Evolutionary conservation across 2,113 vertebrate species (phyloP).

Genomic region (Platysteira castanea): DNA sequence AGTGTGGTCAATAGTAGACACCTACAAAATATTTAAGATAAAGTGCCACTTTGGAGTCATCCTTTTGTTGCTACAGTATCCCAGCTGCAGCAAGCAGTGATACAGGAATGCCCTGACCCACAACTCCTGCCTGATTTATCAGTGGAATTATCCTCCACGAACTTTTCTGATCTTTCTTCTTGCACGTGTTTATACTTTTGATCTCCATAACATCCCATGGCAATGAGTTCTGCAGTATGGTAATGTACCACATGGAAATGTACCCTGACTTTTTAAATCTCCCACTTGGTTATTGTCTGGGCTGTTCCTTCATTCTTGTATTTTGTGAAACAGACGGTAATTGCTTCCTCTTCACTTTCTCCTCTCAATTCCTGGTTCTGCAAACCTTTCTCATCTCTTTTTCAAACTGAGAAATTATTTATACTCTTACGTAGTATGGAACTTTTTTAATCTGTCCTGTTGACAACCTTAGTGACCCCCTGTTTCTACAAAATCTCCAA

Average conservation of each 20-base stretch:
- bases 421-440: not conserved
- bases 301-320: not conserved
- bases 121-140: not conserved
- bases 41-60: not conserved
- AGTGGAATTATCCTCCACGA: not conserved
- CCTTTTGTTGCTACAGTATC: not conserved
- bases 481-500: not conserved
- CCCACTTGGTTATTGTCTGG: not conserved
- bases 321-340: not conserved
- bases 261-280: not conserved
- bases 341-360: not conserved
- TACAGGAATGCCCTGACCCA: not conserved
- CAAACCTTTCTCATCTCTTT: not conserved
- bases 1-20: rapidly evolving
- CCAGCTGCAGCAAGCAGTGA: not conserved
- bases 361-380: not conserved
- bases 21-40: not conserved
- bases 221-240: not conserved
- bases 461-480: not conserved
- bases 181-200: not conserved
- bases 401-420: not conserved
- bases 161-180: not conserved
- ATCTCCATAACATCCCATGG: not conserved
- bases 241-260: not conserved
- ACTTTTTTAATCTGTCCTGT: not conserved